These are phyloP conservation scores for Smutsia temminckii DNA, from an alignment of 2,797 vertebrate genomes.

Conservation along the genomic window DNA sequence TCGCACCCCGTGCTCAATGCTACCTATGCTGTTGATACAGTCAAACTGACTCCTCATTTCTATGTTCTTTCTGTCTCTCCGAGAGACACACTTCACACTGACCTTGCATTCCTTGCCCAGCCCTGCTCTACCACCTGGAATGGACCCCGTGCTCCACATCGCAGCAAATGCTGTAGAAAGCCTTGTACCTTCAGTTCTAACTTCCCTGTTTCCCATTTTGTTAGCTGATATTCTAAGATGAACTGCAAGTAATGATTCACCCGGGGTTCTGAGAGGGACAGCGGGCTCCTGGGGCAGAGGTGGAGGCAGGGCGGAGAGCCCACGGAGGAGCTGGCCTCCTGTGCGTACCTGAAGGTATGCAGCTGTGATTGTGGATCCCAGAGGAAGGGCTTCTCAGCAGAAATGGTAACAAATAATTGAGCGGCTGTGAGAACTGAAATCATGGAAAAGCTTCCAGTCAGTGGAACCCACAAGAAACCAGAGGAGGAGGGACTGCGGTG, in stretches of 20 bases:
- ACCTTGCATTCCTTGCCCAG: too few relatives aligned
- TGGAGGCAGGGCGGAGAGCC: fast-evolving
- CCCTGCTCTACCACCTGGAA: fast-evolving
- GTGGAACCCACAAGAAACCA: background rate
- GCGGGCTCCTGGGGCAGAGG: background rate
- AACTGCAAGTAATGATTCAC: background rate
- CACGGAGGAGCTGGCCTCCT: fast-evolving
- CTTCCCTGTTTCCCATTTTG: background rate
- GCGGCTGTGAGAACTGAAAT: background rate
- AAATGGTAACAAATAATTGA: background rate
- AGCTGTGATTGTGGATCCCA: background rate
- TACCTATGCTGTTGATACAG: background rate
- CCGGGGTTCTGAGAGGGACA: background rate
- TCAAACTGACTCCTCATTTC: background rate
- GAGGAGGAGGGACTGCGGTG: background rate
- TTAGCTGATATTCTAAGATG: background rate
- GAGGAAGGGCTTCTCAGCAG: background rate
- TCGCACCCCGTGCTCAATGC: fast-evolving
- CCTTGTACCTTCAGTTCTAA: background rate
- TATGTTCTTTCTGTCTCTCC: background rate
- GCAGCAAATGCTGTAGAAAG: fast-evolving
- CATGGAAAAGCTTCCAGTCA: background rate
- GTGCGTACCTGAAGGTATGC: background rate
- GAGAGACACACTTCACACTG: background rate
- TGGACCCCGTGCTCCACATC: fast-evolving